Percentiles rank a stretch among this genome's conserved stretches.
phyloP scores from a whole-genome alignment of 2,113 vertebrate species.

The western clawed frog (Xenopus tropicalis) region DNA sequence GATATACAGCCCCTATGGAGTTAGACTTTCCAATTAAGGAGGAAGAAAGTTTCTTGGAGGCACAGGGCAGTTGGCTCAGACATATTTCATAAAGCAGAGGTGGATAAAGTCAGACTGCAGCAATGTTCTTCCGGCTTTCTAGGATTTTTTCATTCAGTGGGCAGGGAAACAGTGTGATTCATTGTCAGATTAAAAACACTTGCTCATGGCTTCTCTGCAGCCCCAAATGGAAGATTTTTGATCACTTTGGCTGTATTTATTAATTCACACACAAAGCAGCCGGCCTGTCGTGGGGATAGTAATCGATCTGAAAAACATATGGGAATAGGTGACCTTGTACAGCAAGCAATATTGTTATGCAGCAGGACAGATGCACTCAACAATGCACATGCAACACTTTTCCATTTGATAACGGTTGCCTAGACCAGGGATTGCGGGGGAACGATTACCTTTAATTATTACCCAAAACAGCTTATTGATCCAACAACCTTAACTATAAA shows the following conservation, averaged over 20 bases:
- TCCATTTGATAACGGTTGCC: too few relatives aligned
- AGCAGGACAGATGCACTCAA: too few relatives aligned
- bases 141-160: constrained; percentile 21
- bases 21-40: constrained; percentile 14
- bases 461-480: too few relatives aligned
- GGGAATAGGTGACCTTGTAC: too few relatives aligned
- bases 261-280: not conserved
- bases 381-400: too few relatives aligned
- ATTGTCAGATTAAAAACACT: constrained; percentile 15
- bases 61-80: constrained; percentile 10
- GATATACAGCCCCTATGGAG: not conserved
- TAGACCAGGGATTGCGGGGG: too few relatives aligned
- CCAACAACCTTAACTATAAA: too few relatives aligned
- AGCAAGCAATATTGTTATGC: too few relatives aligned
- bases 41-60: constrained; percentile 4
- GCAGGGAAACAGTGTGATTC: constrained; percentile 14
- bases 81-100: constrained; percentile 20
- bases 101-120: constrained; percentile 22
- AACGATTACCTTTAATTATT: too few relatives aligned
- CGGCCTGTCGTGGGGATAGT: too few relatives aligned
- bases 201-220: not conserved
- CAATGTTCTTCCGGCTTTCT: constrained; percentile 6
- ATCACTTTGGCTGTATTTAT: constrained; percentile 12
- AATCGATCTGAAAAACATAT: too few relatives aligned
- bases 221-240: not conserved